Evolutionary conservation across 2,797 vertebrate species (phyloP), one percentile per base, ranked within the genome.

Genomic region (Sebastolobus altivelis): DNA sequence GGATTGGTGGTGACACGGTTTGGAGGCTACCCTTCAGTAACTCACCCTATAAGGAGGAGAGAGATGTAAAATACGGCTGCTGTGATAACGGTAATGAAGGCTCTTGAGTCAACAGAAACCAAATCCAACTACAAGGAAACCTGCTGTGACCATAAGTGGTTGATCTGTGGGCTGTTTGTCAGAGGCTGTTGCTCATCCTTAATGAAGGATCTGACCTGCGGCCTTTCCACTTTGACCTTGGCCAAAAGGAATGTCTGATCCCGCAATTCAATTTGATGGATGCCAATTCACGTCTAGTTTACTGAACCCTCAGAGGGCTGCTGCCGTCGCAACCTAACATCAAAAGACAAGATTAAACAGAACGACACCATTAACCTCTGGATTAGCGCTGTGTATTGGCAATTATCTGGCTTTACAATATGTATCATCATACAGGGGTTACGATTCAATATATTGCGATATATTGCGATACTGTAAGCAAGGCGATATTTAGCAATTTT

Each of bases 141-240:
- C 27, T 43, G 46, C 27, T 43, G 46, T n/a, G 37, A 27, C 14
- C 58, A 18, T 43, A 49, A 83, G 61, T 62, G 59, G 27, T 18
- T 72, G 49, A 78, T 52, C 25, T 75, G 43, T 78, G 22, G 72
- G 66, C 52, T 67, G n/a, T 72, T 73, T 86, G 75, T 43, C 82
- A 79, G 67, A 40, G 54, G 68, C 71, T 33, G 77, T 54, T 84
- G 58, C 63, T 88, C 78, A 72, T 82, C 59, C 62, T 72, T 65
- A 75, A 62, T 78, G 66, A 84, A 74, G 79, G 66, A 74, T 83
- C 29, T 87, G 85, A 93, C 84, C 87, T 67, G 38, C 20, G 72
- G 58, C 86, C 77, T 90, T 85, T 88, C 65, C 46, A 56, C 77
- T 86, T 67, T 88, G 88, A 92, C 82, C 86, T 83, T 70, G 77